Conservation (phyloP, 1,140 invertebrate species). For the Cylas formicarius region DNA sequence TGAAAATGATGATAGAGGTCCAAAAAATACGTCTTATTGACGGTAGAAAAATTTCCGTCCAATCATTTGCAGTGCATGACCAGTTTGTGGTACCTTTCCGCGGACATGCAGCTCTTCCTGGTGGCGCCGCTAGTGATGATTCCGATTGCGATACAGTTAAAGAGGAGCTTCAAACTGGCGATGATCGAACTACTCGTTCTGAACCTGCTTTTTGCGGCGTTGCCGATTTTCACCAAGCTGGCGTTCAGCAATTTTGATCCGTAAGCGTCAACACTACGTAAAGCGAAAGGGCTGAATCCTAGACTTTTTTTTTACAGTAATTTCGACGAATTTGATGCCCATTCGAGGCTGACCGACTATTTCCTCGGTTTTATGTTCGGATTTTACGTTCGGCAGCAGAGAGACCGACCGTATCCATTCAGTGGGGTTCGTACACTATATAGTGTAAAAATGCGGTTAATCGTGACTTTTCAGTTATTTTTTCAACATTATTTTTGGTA, state of each 20-base stretch:
- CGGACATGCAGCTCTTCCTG: slow-evolving; percentile 67
- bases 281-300: no score
- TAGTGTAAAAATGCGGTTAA: slow-evolving; percentile 1
- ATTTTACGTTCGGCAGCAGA: slow-evolving; percentile 18
- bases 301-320: slow-evolving; percentile 10
- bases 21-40: neutral
- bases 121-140: slow-evolving; percentile 48
- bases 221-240: slow-evolving; percentile 25
- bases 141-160: slow-evolving; percentile 29
- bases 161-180: slow-evolving; percentile 15
- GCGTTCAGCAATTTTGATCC: slow-evolving; percentile 17
- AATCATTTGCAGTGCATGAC: slow-evolving; percentile 50
- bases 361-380: slow-evolving; percentile 29
- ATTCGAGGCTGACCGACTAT: slow-evolving; percentile 28
- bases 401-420: slow-evolving; percentile 21
- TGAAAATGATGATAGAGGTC: neutral
- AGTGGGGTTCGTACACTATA: slow-evolving; percentile 12
- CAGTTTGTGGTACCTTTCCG: slow-evolving; percentile 53
- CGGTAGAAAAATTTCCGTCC: neutral
- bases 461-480: neutral
- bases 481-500: neutral
- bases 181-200: slow-evolving; percentile 16
- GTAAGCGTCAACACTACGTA: slow-evolving; percentile 20
- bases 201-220: slow-evolving; percentile 23
- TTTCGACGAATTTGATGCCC: slow-evolving; percentile 26